A percentile compares a stretch with the other conserved stretches of the same genome.
Conservation (phyloP, 1,140 invertebrate genomes). For the Conus ventricosus region DNA sequence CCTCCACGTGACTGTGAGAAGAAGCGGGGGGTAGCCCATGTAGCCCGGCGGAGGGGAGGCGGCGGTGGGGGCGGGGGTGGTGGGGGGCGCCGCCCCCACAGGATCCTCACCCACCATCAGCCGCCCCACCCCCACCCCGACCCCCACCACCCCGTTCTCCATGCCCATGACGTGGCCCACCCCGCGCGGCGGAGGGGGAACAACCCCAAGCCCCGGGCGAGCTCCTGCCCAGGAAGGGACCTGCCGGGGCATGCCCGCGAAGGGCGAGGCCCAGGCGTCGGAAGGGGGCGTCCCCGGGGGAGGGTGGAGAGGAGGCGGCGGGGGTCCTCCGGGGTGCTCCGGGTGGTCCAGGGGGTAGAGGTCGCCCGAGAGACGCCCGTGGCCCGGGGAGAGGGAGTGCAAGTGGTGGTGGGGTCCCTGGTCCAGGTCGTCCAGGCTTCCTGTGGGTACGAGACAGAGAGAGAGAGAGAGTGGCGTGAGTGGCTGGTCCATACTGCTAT, state of each 20-base stretch:
- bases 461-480: background rate
- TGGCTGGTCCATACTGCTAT: no score
- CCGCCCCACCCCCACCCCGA: background rate
- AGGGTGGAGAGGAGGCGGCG: background rate
- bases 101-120: background rate
- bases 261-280: slow-evolving; percentile 13
- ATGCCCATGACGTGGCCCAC: slow-evolving; percentile 34
- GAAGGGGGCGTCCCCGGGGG: background rate
- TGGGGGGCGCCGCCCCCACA: background rate
- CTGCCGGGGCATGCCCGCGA: slow-evolving; percentile 34
- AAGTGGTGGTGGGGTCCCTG: slow-evolving; percentile 41
- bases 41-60: background rate
- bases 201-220: background rate
- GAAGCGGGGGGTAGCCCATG: slow-evolving; percentile 32
- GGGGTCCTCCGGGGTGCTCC: background rate
- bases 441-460: slow-evolving; percentile 44
- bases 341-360: slow-evolving; percentile 57
- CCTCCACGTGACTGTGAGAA: slow-evolving; percentile 70
- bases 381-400: slow-evolving; percentile 28
- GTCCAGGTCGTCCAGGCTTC: slow-evolving; percentile 60
- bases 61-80: background rate
- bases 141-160: background rate
- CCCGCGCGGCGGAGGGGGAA: slow-evolving; percentile 19
- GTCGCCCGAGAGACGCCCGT: slow-evolving; percentile 56
- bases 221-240: slow-evolving; percentile 21